Percentiles rank a stretch among this genome's conserved stretches.
Evolutionary conservation across 2,797 vertebrate species (phyloP).

Genomic region (Erethizon dorsatum): DNA sequence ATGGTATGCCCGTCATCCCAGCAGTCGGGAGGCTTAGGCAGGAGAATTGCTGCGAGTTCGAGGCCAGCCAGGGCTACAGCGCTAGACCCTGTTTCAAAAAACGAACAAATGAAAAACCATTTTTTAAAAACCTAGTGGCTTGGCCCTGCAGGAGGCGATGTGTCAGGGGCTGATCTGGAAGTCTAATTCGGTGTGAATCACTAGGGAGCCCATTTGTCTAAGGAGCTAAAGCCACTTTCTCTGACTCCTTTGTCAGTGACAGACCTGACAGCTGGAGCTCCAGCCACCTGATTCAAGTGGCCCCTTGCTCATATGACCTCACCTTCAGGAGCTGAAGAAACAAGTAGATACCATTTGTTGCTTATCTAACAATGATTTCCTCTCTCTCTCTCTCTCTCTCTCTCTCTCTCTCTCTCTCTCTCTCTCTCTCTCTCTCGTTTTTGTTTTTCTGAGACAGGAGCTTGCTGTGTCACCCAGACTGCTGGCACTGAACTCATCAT

Average conservation of each 20-base stretch:
- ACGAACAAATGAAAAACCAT: too few relatives aligned
- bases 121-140: not conserved
- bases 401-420: not conserved
- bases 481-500: not conserved
- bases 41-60: not conserved
- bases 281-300: not conserved
- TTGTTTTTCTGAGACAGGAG: not conserved
- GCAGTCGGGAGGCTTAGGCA: not conserved
- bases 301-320: not conserved
- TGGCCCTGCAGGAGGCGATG: not conserved
- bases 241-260: not conserved
- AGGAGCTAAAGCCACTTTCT: not conserved
- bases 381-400: not conserved
- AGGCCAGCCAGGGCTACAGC: not conserved
- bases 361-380: not conserved
- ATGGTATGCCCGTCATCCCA: not conserved
- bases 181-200: not conserved
- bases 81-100: too few relatives aligned
- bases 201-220: not conserved
- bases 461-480: too few relatives aligned
- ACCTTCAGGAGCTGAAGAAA: not conserved
- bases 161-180: not conserved
- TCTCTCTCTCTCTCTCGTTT: not conserved
- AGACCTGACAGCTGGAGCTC: not conserved
- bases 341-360: not conserved